Evolutionary conservation across 2,888 invertebrate genomes (phyloP), one percentile per base, ranked within the genome.

Genomic region (Eupithecia subfuscata): DNA sequence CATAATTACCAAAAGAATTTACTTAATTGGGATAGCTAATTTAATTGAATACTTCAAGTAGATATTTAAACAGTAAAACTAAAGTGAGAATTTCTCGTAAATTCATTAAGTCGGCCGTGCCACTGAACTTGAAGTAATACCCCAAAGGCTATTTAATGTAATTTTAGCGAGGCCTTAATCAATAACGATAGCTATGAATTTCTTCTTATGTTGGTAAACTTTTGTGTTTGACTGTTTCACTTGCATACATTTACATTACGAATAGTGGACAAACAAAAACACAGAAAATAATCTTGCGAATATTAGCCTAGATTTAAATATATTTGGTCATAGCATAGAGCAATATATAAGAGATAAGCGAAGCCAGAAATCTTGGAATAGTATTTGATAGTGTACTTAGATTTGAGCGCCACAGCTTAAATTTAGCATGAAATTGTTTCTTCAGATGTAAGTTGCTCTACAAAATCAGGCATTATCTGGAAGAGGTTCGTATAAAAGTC

Each of bases 91-190:
- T 34, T 25, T 60, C 22, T 60, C 60, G 60, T 67, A 37, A 67
- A 67, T 40, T 67, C 37, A 65, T n/a, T 4, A 67, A n/a, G 40
- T n/a, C 16, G 40, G 40, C 5, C n/a, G 40, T 67, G n/a, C n/a
- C 70, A 70, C 40, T 77, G 71, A 75, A 77, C 77, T 72, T 73
- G 74, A 64, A 65, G 63, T 76, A 74, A 74, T 68, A 74, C 71
- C 69, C 71, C 43, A 18, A 63, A 71, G 45, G 68, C 56, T 68
- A 60, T 70, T 70, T 30, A 73, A 74, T 52, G 64, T 64, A 69
- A 68, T 64, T 37, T 37, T 25, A 14, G 34, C 40, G 48, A 25
- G 64, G 48, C 63, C 43, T 22, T 22, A 25, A 68, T 45, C 68
- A 25, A 68, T 25, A 68, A 34, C 64, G 18, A 14, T 14, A 43